Conservation (phyloP, 2,113 vertebrate species). For the Cololabis saira region DNA sequence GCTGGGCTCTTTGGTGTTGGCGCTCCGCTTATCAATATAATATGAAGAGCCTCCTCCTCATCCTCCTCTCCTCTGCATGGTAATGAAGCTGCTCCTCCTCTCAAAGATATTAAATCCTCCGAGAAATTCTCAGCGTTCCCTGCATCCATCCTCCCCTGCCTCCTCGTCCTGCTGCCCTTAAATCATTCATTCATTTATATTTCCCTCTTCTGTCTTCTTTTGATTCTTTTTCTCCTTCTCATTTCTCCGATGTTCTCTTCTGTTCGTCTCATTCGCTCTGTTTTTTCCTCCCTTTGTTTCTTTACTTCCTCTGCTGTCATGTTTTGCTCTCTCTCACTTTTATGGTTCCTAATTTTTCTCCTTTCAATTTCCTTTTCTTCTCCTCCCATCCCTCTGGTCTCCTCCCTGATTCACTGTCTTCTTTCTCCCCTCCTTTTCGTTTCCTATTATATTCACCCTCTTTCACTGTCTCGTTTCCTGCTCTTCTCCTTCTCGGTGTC, state of each 20-base stretch:
- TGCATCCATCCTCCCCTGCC: not conserved
- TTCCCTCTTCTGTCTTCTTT: not conserved
- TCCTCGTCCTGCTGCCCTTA: not conserved
- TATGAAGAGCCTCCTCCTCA: slow-evolving; percentile 14
- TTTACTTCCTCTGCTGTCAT: accelerated
- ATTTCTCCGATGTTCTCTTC: not conserved
- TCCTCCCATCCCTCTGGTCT: no score
- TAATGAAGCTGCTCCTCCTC: slow-evolving; percentile 33
- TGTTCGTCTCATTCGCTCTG: not conserved
- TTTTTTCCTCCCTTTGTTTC: not conserved
- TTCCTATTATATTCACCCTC: no score
- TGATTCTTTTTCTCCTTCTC: not conserved
- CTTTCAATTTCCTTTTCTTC: no score
- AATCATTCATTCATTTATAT: no score
- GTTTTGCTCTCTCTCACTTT: no score
- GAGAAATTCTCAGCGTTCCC: not conserved
- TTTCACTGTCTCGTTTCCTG: no score
- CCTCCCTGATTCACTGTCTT: no score
- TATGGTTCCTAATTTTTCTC: no score
- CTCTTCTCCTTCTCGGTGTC: no score
- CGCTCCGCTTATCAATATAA: slow-evolving; percentile 44
- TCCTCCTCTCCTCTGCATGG: not conserved
- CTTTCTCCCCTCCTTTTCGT: no score
- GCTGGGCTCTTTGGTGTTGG: slow-evolving; percentile 15
- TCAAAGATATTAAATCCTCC: not conserved